Evolutionary conservation across 2,113 vertebrate species (phyloP).

Genomic region (Ammodytes marinus): DNA sequence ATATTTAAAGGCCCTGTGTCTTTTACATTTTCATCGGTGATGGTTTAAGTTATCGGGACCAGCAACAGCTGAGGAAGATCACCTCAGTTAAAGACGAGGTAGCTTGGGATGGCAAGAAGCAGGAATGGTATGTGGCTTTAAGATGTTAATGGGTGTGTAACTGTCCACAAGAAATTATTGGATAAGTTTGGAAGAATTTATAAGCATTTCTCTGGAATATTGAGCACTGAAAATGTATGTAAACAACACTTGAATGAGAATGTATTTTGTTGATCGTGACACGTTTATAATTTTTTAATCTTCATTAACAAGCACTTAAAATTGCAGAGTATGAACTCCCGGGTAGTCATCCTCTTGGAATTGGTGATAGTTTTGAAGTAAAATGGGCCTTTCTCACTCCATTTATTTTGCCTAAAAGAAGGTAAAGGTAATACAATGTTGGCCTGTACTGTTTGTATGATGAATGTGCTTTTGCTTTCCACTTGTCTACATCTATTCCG

Average conservation of each 20-base stretch:
- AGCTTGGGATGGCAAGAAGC: constrained; percentile 30
- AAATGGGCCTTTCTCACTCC: neutral
- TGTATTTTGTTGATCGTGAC: constrained; percentile 35
- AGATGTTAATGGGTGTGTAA: constrained; percentile 21
- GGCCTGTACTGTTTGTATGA: constrained; percentile 16
- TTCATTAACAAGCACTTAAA: neutral
- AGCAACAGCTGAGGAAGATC: constrained; percentile 19
- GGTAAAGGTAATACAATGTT: constrained; percentile 5
- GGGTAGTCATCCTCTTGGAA: neutral
- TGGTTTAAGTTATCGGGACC: constrained; percentile 33
- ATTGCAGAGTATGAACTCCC: neutral
- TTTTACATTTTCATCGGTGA: constrained; percentile 27
- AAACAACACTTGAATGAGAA: constrained; percentile 41
- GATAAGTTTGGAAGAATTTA: constrained; percentile 21
- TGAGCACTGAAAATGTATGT: constrained; percentile 44
- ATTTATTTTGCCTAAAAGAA: constrained; percentile 23
- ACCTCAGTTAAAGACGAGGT: constrained; percentile 20
- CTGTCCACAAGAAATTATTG: neutral
- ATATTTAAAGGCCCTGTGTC: neutral
- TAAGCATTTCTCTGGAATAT: constrained; percentile 9
- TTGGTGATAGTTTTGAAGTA: neutral
- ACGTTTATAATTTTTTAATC: neutral
- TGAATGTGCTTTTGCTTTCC: neutral
- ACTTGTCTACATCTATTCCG: neutral
- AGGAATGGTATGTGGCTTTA: constrained; percentile 2